Base-by-base conservation (phyloP, 30 jellyfish, hydroid and myxozoan species). In the Turritopsis dohrnii region DNA sequence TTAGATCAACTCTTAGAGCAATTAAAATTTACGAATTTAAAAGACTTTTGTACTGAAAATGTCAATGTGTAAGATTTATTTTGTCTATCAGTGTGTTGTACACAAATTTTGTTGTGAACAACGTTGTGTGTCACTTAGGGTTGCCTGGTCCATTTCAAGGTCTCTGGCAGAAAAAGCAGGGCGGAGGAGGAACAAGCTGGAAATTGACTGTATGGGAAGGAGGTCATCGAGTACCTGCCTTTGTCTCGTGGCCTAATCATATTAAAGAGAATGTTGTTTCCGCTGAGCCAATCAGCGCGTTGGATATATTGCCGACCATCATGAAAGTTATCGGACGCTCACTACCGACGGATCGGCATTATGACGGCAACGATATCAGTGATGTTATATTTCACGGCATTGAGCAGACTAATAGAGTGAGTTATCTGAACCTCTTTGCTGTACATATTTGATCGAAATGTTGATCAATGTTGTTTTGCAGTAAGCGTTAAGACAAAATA, bases 181-280 rank as follows among this genome's bases (percentile, higher is more conserved):
- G 83, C 41, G 83, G 83, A 20, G 83, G 83, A 74, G 83, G 83
- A 8, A 29, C 83, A 13, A 74, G 83, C 21, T 74, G 83, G 53
- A 74, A 74, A 19, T 9, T 21, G 24, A 74, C 83, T 1, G 41
- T 29, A 1, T 74, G 83, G 83, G 83, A 74, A 74, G 83, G 83
- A 29, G 83, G 83, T 8, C 83, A 74, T 74, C 53, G 83, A 24
- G 83, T 74, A 28, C 83, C 83, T n/a, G 83, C 65, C 8, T 24
- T 74, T 9, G 83, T 29, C 7, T 1, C 53, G 8, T 74, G 83
- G 83, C 83, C 83, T 8, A 24, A 26, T n/a, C 24, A 74, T 21
- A 74, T 74, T 31, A 8, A 74, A 21, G 16, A 26, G 83, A 31
- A 31, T 24, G 30, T 22, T 22, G 83, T 74, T n/a, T 74, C 83